Percentiles rank a stretch among this genome's conserved stretches.
Conservation (phyloP, 2,888 invertebrate species). For the Tenthredo scrophulariae region DNA sequence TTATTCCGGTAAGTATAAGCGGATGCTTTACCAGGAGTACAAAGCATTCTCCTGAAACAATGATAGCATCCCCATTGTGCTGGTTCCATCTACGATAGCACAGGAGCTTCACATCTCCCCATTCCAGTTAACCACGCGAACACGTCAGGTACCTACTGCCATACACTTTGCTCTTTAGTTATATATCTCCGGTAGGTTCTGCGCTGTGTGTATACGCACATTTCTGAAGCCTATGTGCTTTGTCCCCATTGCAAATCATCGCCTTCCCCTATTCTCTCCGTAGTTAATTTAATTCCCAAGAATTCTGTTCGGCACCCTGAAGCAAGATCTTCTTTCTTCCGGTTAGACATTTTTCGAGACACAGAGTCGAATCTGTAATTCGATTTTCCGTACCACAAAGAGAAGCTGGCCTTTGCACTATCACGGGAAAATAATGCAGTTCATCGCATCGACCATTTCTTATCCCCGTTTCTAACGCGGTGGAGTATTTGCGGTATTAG, state of each 20-base stretch:
- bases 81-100: conserved; percentile 21
- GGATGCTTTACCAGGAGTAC: conserved; percentile 8
- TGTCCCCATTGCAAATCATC: background rate
- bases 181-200: background rate
- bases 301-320: background rate
- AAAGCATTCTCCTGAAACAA: conserved; percentile 56
- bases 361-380: background rate
- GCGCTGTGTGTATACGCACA: background rate
- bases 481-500: background rate
- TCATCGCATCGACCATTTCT: background rate
- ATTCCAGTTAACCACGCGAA: conserved; percentile 18
- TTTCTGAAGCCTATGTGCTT: background rate
- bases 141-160: conserved; percentile 9
- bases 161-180: background rate
- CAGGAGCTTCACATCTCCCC: conserved; percentile 9
- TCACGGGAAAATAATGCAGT: background rate
- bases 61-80: conserved; percentile 48
- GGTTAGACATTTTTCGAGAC: background rate
- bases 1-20: conserved; percentile 13
- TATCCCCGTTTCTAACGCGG: background rate
- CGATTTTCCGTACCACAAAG: background rate
- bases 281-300: background rate
- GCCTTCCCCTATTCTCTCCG: background rate
- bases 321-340: background rate
- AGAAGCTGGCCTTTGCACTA: background rate